A percentile compares a stretch with the other conserved stretches of the same genome.
Evolutionary conservation across 2,888 invertebrate genomes (phyloP).

Genomic region (Drosophila meridiana): DNA sequence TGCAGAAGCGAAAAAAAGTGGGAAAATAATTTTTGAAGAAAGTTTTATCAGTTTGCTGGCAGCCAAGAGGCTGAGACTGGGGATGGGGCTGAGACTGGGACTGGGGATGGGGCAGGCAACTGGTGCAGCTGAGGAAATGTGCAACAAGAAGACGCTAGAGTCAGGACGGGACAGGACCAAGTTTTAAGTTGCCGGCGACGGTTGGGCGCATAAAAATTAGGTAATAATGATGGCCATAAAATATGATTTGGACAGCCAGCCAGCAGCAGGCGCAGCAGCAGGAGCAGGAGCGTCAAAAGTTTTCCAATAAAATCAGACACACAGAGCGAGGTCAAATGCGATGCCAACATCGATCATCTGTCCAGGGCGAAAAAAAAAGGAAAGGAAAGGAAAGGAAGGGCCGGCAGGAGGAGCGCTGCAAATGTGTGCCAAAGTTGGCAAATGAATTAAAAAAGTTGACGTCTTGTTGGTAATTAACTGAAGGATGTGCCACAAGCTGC

Average conservation of each 20-base stretch:
- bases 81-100: background rate
- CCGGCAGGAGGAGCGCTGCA: background rate
- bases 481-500: conserved; percentile 28
- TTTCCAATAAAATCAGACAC: conserved; percentile 79
- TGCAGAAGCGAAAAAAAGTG: conserved; percentile 41
- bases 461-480: conserved; percentile 70
- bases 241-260: conserved; percentile 69
- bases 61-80: conserved; percentile 39
- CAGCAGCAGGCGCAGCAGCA: background rate
- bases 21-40: conserved; percentile 58
- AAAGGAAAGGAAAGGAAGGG: background rate
- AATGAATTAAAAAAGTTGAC: conserved; percentile 78
- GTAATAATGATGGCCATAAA: conserved; percentile 80
- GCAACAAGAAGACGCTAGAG: conserved; percentile 65
- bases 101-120: conserved; percentile 6
- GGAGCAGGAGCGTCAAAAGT: conserved; percentile 53
- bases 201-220: conserved; percentile 73
- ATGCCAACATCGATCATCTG: conserved; percentile 72
- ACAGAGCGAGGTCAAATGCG: conserved; percentile 69
- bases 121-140: conserved; percentile 51
- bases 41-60: conserved; percentile 73
- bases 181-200: conserved; percentile 53
- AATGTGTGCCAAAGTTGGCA: conserved; percentile 60
- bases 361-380: conserved; percentile 6
- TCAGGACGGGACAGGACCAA: conserved; percentile 54